These are phyloP conservation scores for Drosophila arizonae DNA, from an alignment of 1,140 invertebrate genomes.

Conservation along the genomic window DNA sequence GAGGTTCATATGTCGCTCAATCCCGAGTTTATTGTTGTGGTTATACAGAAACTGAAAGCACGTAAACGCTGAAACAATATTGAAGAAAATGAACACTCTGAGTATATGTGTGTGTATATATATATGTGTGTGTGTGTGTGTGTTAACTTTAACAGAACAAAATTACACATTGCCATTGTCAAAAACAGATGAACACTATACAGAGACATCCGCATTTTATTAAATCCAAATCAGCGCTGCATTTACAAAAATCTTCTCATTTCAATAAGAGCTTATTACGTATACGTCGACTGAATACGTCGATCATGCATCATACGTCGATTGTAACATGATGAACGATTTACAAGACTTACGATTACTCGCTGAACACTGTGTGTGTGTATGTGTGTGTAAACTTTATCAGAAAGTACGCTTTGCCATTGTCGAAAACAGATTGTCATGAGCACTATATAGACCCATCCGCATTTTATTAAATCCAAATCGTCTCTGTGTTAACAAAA, in stretches of 20 bases:
- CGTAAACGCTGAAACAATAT: neutral
- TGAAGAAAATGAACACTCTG: neutral
- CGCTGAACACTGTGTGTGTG: neutral
- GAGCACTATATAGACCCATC: no score
- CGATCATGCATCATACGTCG: neutral
- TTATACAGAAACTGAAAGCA: slow-evolving; percentile 38
- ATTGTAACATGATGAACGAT: slow-evolving; percentile 1
- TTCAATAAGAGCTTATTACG: slow-evolving; percentile 3
- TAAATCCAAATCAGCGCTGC: neutral
- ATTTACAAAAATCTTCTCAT: no score
- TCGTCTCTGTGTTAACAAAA: neutral
- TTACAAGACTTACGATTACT: neutral
- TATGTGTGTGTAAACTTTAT: slow-evolving; percentile 10
- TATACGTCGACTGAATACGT: slow-evolving; percentile 4
- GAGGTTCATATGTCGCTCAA: slow-evolving; percentile 84
- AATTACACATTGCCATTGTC: no score
- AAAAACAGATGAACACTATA: no score
- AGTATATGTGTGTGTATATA: slow-evolving; percentile 2
- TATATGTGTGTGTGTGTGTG: slow-evolving; percentile 20
- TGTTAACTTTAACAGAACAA: neutral
- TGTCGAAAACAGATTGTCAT: no score
- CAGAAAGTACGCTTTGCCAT: neutral
- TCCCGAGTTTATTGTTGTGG: slow-evolving; percentile 41
- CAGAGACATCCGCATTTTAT: no score
- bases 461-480: no score